A percentile compares a stretch with the other conserved stretches of the same genome.
These are phyloP conservation scores for Rhagonycha fulva DNA, from an alignment of 2,888 invertebrate genomes.

Conservation along the genomic window DNA sequence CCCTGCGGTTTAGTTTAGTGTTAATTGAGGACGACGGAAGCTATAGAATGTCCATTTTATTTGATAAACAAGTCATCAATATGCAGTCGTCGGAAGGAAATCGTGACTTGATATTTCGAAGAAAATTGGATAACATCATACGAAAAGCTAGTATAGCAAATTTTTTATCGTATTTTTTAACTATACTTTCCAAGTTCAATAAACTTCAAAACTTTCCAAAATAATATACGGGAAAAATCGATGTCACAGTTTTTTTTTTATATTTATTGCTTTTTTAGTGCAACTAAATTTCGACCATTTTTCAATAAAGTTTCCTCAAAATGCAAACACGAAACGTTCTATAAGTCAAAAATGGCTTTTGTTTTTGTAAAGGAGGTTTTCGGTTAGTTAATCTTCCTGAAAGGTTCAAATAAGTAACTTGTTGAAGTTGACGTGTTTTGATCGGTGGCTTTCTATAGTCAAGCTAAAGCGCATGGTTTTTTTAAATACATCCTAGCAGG, in stretches of 20 bases:
- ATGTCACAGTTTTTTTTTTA: not conserved
- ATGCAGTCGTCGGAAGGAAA: conserved; percentile 15
- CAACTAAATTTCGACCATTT: not conserved
- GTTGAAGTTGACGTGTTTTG: not conserved
- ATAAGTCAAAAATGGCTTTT: not conserved
- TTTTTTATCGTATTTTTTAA: conserved; percentile 1
- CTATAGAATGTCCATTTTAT: conserved; percentile 9
- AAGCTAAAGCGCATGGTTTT: not conserved
- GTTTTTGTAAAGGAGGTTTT: not conserved
- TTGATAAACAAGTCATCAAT: conserved; percentile 22
- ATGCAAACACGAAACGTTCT: not conserved
- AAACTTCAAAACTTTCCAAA: not conserved
- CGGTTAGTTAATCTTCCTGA: not conserved
- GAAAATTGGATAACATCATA: not conserved
- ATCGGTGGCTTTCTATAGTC: not conserved
- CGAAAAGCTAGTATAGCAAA: not conserved
- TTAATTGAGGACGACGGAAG: conserved; percentile 11
- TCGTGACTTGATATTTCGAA: conserved; percentile 15
- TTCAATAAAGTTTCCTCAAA: not conserved
- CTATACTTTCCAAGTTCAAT: not conserved
- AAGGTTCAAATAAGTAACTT: not conserved
- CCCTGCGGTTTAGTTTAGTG: conserved; percentile 11
- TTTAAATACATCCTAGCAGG: not conserved
- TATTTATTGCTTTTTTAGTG: not conserved
- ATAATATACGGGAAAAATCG: not conserved